Evolutionary conservation across 2,888 invertebrate species (phyloP).

Genomic region (Zelleria hepariella): DNA sequence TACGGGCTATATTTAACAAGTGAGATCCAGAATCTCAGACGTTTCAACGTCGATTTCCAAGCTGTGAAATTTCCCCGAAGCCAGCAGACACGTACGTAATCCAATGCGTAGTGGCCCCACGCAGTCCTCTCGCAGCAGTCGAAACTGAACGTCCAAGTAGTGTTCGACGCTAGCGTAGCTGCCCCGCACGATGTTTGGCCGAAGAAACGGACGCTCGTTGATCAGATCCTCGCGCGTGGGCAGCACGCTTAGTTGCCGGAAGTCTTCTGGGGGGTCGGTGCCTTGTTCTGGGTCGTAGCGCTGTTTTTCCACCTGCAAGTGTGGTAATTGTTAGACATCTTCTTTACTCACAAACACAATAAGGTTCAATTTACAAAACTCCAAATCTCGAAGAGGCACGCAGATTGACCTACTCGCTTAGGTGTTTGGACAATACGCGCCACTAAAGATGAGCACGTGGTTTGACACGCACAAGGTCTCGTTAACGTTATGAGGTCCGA

Average conservation of each 20-base stretch:
- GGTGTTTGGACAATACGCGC: too few species aligned
- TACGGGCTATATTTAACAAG: too few species aligned
- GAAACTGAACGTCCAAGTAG: slow-evolving; percentile 84
- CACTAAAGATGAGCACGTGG: too few species aligned
- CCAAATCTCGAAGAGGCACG: too few species aligned
- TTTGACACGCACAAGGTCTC: too few species aligned
- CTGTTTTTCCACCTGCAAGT: neutral
- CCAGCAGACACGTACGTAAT: slow-evolving; percentile 41
- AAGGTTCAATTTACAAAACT: too few species aligned
- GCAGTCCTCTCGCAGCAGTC: slow-evolving; percentile 85
- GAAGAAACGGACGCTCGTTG: slow-evolving; percentile 31
- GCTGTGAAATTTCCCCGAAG: too few species aligned
- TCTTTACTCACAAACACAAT: too few species aligned
- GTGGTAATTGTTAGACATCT: too few species aligned
- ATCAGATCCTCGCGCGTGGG: slow-evolving; percentile 41
- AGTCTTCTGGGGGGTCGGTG: slow-evolving; percentile 40
- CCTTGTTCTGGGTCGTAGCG: slow-evolving; percentile 10
- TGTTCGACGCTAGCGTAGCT: slow-evolving; percentile 76
- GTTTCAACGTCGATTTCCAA: too few species aligned
- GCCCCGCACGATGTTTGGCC: slow-evolving; percentile 73
- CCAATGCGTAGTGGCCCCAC: slow-evolving; percentile 79
- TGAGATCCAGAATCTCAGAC: neutral
- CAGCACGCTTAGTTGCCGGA: slow-evolving; percentile 39
- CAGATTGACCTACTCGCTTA: too few species aligned
- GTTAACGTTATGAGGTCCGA: too few species aligned